phyloP scores from a whole-genome alignment of 2,797 vertebrate genomes.

The Coluber constrictor region DNA sequence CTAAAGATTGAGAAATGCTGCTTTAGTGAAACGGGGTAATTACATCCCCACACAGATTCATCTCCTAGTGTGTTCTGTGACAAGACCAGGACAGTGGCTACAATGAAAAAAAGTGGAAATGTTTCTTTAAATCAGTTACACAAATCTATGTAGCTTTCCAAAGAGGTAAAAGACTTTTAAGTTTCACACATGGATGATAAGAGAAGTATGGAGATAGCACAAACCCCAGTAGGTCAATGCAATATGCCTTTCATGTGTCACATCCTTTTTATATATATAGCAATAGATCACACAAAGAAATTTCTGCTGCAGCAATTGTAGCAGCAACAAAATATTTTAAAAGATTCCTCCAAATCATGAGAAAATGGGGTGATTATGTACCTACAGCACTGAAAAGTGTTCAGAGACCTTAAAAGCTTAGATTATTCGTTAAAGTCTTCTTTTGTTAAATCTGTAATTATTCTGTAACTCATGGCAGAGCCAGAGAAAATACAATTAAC shows the following conservation, averaged over 20 bases:
- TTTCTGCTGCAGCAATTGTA: neutral
- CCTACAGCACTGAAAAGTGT: neutral
- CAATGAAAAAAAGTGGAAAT: neutral
- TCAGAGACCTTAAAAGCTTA: neutral
- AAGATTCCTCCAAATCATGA: neutral
- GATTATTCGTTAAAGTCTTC: slow-evolving; percentile 7
- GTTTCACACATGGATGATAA: neutral
- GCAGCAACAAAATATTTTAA: neutral
- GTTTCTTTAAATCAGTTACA: neutral
- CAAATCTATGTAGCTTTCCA: neutral
- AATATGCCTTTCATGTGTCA: neutral
- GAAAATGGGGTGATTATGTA: slow-evolving; percentile 9
- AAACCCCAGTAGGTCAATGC: neutral
- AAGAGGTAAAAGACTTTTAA: neutral
- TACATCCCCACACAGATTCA: neutral
- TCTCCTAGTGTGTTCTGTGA: neutral
- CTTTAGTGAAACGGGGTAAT: neutral
- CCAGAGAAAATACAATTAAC: slow-evolving; percentile 22
- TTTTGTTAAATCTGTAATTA: neutral
- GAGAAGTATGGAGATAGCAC: neutral
- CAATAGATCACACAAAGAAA: neutral
- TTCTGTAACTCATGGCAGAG: neutral
- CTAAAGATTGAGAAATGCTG: neutral
- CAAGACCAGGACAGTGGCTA: neutral
- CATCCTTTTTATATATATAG: neutral